Base-by-base conservation (phyloP, 1,140 invertebrate genomes). In the Conus ventricosus region DNA sequence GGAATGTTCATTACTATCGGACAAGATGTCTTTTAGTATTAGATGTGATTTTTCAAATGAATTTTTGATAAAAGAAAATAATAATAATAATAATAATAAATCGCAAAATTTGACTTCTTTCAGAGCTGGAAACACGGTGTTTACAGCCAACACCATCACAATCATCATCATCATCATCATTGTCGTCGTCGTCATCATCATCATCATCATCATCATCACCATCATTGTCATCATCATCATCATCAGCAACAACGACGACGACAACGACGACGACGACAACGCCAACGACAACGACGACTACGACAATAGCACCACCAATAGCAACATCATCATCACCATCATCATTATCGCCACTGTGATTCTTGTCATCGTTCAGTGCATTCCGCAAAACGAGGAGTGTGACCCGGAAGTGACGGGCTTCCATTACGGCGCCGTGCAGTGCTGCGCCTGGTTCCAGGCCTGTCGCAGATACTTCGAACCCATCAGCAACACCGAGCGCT, bases 341-440 rank as follows among this genome's bases (percentile, higher is more conserved):
- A 71, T 71, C 67, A 71, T 71, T 20, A 71, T 71, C 20, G 4
- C 0, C 20, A 71, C 20, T 20, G 20, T 71, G 6, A 23, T 71
- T 71, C 6, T 71, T n/a, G 20, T 71, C 67, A 71, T 71, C 20
- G 20, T 71, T n/a, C 80, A 81, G 80, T 81, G 80, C 20, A 81
- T 81, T 23, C 39, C 80, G 10, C 80, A 81, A 20, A 54, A 54
- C 80, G 80, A 81, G 39, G 80, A 81, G 51, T 81, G 80, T 81
- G 80, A 81, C 51, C 80, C 80, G 11, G 15, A 55, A 81, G 80
- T 81, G 80, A 81, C 80, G 27, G 27, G 39, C 10, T 81, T 81
- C 51, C 80, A 51, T 23, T 81, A 54, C 80, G 80, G 80, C 11
- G 15, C 39, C 15, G 51, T 81, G 17, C 80, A 51, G 39, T 81